Evolutionary conservation across 2,113 vertebrate genomes (phyloP), one percentile per base, ranked within the genome.

Genomic region (Halichoerus grypus): DNA sequence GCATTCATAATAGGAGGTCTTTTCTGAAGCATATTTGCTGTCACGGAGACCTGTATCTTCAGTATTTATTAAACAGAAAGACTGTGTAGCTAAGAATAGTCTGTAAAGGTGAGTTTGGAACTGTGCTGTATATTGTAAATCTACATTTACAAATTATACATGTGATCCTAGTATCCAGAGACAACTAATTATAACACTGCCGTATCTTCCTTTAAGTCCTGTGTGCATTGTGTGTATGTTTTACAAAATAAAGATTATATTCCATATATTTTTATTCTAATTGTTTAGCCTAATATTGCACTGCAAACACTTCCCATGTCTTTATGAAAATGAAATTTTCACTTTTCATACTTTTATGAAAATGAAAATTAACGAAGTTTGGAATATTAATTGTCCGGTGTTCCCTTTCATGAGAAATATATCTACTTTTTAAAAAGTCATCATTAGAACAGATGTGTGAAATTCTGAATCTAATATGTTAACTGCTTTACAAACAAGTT

Each of bases 31-130:
- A 0, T 76, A 4, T 72, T 19, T 86, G 13, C 59, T 69, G n/a
- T 77, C 4, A 42, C 61, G 28, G 42, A 90, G 49, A 39, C 24
- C 46, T 89, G 26, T 31, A 9, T 85, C 82, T 55, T 59, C 42
- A 55, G 26, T 77, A 26, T 95, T 89, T 87, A 69, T 84, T 36
- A 79, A 89, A 55, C 51, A 51, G 46, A 84, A 89, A 91, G 22
- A 72, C 55, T 84, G 0, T 49, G 19, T 46, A 80, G 55, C 49
- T 51, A 91, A 69, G 65, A 93, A 84, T 72, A 65, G n/a, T 53
- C 46, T 24, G 26, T 33, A 53, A 46, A 93, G 7, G 24, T 93
- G 46, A 83, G 8, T 94, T 87, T 88, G n/a, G 21, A 94, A 69
- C 16, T 6, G 1, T 49, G 13, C 11, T 77, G 0, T 46, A 5